Evolutionary conservation across 2,797 vertebrate genomes (phyloP), one percentile per base, ranked within the genome.

Genomic region (Clarias laeviceps): DNA sequence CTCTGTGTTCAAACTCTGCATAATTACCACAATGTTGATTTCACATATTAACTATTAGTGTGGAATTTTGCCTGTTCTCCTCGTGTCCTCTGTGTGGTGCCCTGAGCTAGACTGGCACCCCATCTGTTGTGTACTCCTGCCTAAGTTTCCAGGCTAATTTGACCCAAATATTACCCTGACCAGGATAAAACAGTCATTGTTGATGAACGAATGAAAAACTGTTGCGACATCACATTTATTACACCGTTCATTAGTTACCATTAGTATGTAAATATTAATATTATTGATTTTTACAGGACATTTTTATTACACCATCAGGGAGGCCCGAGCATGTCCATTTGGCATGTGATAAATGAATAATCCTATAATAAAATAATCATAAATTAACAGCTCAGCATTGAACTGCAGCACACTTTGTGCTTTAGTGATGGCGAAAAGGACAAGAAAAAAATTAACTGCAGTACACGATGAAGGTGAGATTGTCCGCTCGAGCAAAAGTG

Each of bases 291-390:
- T 70, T 40, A 40, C 68, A 22, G 34, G 18, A 70, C 68, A 37
- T 70, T 37, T 37, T 40, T 24, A 40, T 72, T 45, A 40, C 69
- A 72, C 69, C 69, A 72, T 72, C 24, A 72, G 5, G 4, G 34
- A 37, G 69, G 24, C 37, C 37, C 37, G 14, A 14, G 37, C 69
- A 45, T 45, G 4, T 45, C 69, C 69, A 72, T 24, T n/a, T 72
- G 69, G 11, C 40, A 73, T 50, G 9, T 6, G 20, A 12, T 72
- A 40, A 72, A 73, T 73, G 50, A 69, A 72, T 14, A 45, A 24
- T 62, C 61, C 37, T 70, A 40, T 70, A 37, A 72, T 72, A 12
- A 72, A 73, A 50, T 73, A 54, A 73, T 27, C 70, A 73, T 50
- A 50, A 24, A n/a, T 72, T n/a, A 45, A 45, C 34, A 45, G 69